phyloP scores from a whole-genome alignment of 2,797 vertebrate species.

The Erpetoichthys calabaricus region DNA sequence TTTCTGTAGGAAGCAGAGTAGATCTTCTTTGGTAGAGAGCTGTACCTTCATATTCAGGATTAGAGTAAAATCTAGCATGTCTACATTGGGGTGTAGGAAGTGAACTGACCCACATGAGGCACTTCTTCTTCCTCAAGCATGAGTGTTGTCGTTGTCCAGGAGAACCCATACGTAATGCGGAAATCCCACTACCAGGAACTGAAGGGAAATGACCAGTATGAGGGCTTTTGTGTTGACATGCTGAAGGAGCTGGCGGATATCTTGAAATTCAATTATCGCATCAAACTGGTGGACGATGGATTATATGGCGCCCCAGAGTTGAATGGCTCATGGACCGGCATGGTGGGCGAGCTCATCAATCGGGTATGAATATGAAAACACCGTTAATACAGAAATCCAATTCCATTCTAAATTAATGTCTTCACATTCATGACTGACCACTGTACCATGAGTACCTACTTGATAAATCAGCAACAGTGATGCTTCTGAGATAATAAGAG shows the following conservation, averaged over 20 bases:
- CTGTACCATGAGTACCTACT: too few relatives aligned
- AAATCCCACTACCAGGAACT: conserved; percentile 60
- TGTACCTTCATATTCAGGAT: too few relatives aligned
- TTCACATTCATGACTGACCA: too few relatives aligned
- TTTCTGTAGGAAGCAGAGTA: too few relatives aligned
- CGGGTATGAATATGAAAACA: conserved; percentile 44
- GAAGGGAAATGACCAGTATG: conserved; percentile 63
- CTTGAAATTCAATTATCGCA: conserved; percentile 70
- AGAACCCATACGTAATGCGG: conserved; percentile 81
- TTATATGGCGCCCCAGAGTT: conserved; percentile 74
- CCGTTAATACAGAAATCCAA: too few relatives aligned
- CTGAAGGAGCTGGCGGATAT: conserved; percentile 66
- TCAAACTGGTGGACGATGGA: conserved; percentile 76
- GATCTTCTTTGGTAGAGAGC: too few relatives aligned
- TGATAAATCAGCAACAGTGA: too few relatives aligned
- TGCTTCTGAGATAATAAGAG: too few relatives aligned
- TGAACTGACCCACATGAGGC: too few relatives aligned
- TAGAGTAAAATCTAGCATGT: too few relatives aligned
- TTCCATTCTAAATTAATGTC: too few relatives aligned
- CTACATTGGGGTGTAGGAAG: too few relatives aligned
- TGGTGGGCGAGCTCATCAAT: conserved; percentile 87
- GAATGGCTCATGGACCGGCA: conserved; percentile 83
- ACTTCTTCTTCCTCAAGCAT: neutral
- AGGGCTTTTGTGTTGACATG: conserved; percentile 90
- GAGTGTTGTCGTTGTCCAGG: conserved; percentile 35